phyloP scores from a whole-genome alignment of 2,797 vertebrate genomes.

The Salmo trutta region DNA sequence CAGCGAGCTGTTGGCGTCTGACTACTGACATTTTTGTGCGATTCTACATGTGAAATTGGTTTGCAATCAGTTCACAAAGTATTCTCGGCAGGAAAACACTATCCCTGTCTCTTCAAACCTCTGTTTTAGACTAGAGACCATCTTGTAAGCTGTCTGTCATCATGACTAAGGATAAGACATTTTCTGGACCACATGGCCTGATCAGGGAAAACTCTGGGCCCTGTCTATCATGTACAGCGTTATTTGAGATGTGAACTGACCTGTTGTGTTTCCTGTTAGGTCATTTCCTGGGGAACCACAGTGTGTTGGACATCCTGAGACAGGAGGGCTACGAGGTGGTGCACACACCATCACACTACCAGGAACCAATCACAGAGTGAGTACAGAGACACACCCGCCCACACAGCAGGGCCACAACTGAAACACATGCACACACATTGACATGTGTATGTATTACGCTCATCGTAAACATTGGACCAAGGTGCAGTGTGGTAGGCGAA shows the following conservation, averaged over 20 bases:
- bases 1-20: no score
- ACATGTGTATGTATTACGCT: not conserved
- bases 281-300: conserved; percentile 97
- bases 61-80: no score
- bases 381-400: conserved; percentile 51
- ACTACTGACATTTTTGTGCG: no score
- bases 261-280: conserved; percentile 75
- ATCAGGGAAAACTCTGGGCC: conserved; percentile 8
- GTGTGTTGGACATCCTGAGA: conserved; percentile 92
- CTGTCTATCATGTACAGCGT: no score
- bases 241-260: not conserved
- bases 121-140: no score
- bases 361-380: conserved; percentile 85
- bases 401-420: not conserved
- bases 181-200: not conserved
- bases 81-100: no score
- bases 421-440: conserved; percentile 14
- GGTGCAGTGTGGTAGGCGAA: no score
- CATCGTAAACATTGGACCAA: no score
- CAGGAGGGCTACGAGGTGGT: conserved; percentile 92
- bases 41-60: no score
- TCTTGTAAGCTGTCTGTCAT: not conserved
- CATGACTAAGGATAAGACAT: not conserved
- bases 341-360: conserved; percentile 81
- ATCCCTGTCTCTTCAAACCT: no score